Evolutionary conservation across 30 jellyfish, hydroid and myxozoan genomes (phyloP), one percentile per base, ranked within the genome.

Genomic region (Catostylus mosaicus): DNA sequence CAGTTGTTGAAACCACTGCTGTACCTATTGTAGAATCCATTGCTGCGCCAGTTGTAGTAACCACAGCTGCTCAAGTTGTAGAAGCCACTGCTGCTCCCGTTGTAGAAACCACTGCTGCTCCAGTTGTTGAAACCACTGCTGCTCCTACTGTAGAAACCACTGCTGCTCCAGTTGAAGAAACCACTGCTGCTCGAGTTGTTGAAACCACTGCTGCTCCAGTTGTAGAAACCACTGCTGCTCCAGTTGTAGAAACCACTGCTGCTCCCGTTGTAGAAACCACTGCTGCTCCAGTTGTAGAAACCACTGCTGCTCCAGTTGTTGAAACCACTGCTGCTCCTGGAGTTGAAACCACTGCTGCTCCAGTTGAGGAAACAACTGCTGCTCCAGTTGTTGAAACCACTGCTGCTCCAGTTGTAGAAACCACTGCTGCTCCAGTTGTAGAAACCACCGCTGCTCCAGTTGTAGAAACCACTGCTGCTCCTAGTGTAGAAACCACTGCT

Each of bases 71-170:
- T 30, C 75, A 48, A 35, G 59, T 67, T 1, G 59, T 35, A 0
- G 84, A 2, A 19, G n/a, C 69, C 0, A 46, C 54, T 0, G 47
- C 73, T 73, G 51, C 47, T 19, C 84, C 69, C 12, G 24, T 36
- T 18, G 40, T 29, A 7, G 88, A 52, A 52, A 76, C 88, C 2
- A 79, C 90, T 3, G 73, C 82, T 29, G 83, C 75, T 0, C 90
- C 82, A 30, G 71, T 50, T 19, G 3, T 75, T 1, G 75, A 75
- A 24, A 76, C 88, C 0, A 76, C 88, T 3, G 88, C 88, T n/a
- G 56, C 67, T 24, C 69, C 82, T 3, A 33, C 31, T 0, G 78
- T 57, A 3, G 88, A 76, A 50, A 52, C 66, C 26, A 77, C 89
- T 10, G 78, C 69, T 40, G 69, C 72, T 1, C 89, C 81, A 0